Evolutionary conservation across 2,113 vertebrate genomes (phyloP).

Genomic region (Chinchilla lanigera): DNA sequence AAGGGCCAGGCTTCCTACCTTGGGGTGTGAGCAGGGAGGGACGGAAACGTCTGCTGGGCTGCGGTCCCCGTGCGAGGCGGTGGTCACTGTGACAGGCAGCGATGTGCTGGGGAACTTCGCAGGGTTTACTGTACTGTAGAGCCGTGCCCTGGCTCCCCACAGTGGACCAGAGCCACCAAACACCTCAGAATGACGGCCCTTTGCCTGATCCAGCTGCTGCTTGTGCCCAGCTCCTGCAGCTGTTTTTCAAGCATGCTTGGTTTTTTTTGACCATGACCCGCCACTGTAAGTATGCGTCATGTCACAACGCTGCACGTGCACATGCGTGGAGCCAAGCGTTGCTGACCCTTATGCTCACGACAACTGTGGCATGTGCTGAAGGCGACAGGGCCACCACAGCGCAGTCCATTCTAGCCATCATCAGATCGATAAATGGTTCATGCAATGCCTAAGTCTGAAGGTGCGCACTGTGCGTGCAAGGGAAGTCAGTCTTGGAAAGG

Average conservation of each 20-base stretch:
- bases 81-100: neutral
- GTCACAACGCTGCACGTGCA: neutral
- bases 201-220: neutral
- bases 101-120: neutral
- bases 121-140: too few relatives aligned
- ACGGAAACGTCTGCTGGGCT: neutral
- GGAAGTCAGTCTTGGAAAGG: neutral
- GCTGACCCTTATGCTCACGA: neutral
- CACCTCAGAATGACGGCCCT: neutral
- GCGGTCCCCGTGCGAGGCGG: neutral
- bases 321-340: neutral
- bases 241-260: neutral
- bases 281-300: too few relatives aligned
- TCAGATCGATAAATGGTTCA: neutral
- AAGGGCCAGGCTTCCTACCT: accelerated
- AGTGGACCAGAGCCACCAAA: neutral
- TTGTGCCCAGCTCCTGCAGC: accelerated
- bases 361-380: neutral
- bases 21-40: neutral
- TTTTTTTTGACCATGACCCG: neutral
- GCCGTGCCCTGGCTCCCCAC: accelerated
- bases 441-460: neutral
- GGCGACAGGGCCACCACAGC: neutral
- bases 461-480: accelerated
- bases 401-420: neutral